phyloP scores from a whole-genome alignment of 1,140 invertebrate genomes.

The Stegodyphus dumicola region DNA sequence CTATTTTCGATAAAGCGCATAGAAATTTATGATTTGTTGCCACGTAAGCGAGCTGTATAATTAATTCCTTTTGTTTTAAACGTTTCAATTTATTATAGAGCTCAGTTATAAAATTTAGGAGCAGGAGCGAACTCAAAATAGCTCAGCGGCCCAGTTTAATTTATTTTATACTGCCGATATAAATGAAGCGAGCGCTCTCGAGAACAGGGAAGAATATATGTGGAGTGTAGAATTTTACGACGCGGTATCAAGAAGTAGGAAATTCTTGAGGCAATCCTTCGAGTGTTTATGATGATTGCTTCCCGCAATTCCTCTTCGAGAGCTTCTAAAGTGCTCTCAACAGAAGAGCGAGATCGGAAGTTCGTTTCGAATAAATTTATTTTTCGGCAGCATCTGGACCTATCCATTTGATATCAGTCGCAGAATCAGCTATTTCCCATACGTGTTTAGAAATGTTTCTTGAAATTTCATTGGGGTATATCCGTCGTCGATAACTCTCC shows the following conservation, averaged over 20 bases:
- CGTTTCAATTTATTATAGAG: too few species aligned
- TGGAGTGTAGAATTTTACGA: slow-evolving; percentile 21
- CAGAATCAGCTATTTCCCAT: not conserved
- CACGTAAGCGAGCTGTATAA: too few species aligned
- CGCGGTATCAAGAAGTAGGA: slow-evolving; percentile 11
- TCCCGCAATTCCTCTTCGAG: slow-evolving; percentile 40
- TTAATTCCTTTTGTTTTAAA: too few species aligned
- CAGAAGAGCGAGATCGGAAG: slow-evolving; percentile 2
- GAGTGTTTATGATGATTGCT: slow-evolving; percentile 57
- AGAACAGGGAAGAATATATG: not conserved
- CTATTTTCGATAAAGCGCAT: too few species aligned
- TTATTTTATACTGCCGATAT: too few species aligned
- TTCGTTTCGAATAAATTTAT: slow-evolving; percentile 4
- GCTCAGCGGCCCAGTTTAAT: too few species aligned
- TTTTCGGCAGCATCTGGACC: not conserved
- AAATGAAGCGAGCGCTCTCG: too few species aligned
- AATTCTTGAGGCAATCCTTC: slow-evolving; percentile 29
- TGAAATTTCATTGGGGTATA: not conserved
- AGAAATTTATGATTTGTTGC: too few species aligned
- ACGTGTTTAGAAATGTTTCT: not conserved
- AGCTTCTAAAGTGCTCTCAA: not conserved
- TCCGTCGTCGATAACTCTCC: not conserved
- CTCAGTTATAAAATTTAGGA: too few species aligned
- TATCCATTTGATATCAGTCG: slow-evolving; percentile 1
- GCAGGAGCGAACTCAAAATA: too few species aligned